These are phyloP conservation scores for Grapholita molesta DNA, from an alignment of 1,140 invertebrate species.

Conservation along the genomic window DNA sequence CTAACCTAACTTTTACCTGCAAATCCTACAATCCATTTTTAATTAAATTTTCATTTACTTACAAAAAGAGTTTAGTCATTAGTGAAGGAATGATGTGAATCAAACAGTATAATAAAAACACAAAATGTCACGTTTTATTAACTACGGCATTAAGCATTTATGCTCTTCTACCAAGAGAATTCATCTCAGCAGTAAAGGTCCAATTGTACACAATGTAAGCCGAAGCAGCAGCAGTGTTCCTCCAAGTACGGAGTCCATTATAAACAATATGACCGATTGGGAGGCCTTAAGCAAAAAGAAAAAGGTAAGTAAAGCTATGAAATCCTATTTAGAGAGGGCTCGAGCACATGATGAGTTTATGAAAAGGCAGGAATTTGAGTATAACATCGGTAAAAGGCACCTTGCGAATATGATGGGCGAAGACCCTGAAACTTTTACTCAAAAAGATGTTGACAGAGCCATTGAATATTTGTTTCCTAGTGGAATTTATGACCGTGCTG, in stretches of 20 bases:
- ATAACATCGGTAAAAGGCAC: slow-evolving; percentile 94
- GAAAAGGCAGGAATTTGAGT: slow-evolving; percentile 88
- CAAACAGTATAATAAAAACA: slow-evolving; percentile 12
- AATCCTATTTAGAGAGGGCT: slow-evolving; percentile 90
- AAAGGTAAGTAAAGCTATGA: slow-evolving; percentile 91
- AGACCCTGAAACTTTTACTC: slow-evolving; percentile 91
- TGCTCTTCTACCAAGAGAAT: slow-evolving; percentile 29
- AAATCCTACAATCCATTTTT: no score
- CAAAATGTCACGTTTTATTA: slow-evolving; percentile 43
- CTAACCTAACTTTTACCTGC: no score
- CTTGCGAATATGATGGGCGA: slow-evolving; percentile 99
- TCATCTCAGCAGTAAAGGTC: slow-evolving; percentile 21
- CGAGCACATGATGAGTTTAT: slow-evolving; percentile 91
- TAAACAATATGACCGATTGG: slow-evolving; percentile 60
- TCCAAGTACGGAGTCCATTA: slow-evolving; percentile 30
- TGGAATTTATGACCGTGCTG: slow-evolving; percentile 89
- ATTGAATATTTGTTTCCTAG: slow-evolving; percentile 96
- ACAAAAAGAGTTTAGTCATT: not conserved
- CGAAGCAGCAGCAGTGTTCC: slow-evolving; percentile 40
- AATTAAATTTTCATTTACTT: no score
- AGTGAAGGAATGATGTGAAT: not conserved
- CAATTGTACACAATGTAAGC: slow-evolving; percentile 30
- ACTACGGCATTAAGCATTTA: slow-evolving; percentile 35
- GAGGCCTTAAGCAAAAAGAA: slow-evolving; percentile 77
- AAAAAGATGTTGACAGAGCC: slow-evolving; percentile 91